Evolutionary conservation across 2,888 invertebrate genomes (phyloP), one percentile per base, ranked within the genome.

Genomic region (Troglohyphantes excavatus): DNA sequence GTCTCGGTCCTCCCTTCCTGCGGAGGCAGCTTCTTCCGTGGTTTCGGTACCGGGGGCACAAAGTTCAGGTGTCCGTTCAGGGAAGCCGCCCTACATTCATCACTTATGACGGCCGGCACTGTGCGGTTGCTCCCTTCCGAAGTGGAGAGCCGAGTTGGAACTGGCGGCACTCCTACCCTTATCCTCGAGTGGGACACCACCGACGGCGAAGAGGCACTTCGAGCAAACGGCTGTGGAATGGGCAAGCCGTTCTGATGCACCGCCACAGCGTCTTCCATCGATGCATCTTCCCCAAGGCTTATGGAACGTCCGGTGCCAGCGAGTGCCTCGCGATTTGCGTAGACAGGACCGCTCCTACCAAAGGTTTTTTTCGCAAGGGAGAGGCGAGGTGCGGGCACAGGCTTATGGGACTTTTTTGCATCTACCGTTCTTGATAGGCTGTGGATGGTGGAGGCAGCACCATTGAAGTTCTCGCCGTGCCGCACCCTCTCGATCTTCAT

Each of bases 181-280:
- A 65, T 17, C 59, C 83, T 88, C 1, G 84, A 73, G 75, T 90
- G 90, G n/a, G 88, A 88, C 19, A 89, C 86, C 11, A 91, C 90
- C 53, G 91, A 90, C 61, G 91, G 91, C 46, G 91, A 91, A 61
- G 91, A 91, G 91, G 90, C 91, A 90, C 91, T 91, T 90, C 91
- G 70, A 53, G 90, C 90, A 46, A 91, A 91, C 61, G 90, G 87
- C 53, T 84, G 91, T 27, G 90, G 81, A 78, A 88, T 88, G 21
- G 89, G 89, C 70, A 86, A 53, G 11, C 87, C 90, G 76, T 90
- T 90, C 26, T 84, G 89, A 13, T 23, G 65, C 27, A 33, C 7
- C 67, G 72, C 73, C 72, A 59, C 67, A 65, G 29, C 82, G 46
- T 43, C 39, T 29, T 81, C 81, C 61, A 84, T 83, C 19, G 85